Evolutionary conservation across 2,113 vertebrate genomes (phyloP), one percentile per base, ranked within the genome.

Genomic region (Pipra filicauda): DNA sequence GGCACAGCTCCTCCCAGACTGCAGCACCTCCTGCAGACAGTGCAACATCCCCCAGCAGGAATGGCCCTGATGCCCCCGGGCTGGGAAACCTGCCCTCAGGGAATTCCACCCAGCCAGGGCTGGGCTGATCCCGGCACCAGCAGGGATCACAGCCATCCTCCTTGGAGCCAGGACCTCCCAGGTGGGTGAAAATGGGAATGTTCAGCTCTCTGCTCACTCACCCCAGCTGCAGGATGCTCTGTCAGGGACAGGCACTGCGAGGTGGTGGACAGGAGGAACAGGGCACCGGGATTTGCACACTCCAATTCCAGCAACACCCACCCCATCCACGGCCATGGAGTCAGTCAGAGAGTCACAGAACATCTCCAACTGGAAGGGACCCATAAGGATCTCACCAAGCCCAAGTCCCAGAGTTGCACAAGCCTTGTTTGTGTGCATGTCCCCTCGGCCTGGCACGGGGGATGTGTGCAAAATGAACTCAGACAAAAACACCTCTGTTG

Each of bases 201-300:
- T 3, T 20, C 16, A 8, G 37, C 2, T 49, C 44, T 55, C 73
- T 43, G 28, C 24, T 15, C 35, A 8, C 16, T 33, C 81, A 12
- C 2, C 13, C 15, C 39, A 22, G 37, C 15, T 21, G 19, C 3
- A 9, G 43, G 65, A 73, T 30, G 73, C 30, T 83, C 46, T 4
- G 22, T 6, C 61, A n/a, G 62, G 48, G 44, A n/a, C 46, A 15
- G 21, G 57, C 7, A 3, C 41, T 4, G 39, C 57, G 48, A 49
- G 52, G 28, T 3, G 28, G 3, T 23, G 59, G 21, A 51, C 15
- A 39, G 62, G 66, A n/a, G 27, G 31, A 39, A 72, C 19, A 5
- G 7, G 48, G 49, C 35, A 21, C 16, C 0, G 0, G 43, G 37
- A 67, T 15, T 24, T 6, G 12, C 27, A 37, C 1, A 0, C 14